These are phyloP conservation scores for Aphelenchoides besseyi DNA, from an alignment of 1,140 invertebrate species.

Conservation along the genomic window DNA sequence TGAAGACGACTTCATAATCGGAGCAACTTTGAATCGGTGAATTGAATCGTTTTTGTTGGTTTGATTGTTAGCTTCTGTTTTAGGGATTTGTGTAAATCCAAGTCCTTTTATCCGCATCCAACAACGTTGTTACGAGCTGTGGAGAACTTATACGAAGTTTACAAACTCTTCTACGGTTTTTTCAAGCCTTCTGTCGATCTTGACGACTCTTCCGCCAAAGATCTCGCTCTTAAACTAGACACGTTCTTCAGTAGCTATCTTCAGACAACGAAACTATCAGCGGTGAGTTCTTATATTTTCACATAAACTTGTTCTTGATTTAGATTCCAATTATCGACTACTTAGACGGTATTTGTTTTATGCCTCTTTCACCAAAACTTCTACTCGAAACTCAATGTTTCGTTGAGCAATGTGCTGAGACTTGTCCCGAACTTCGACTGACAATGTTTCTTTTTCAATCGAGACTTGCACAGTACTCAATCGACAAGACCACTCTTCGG, in stretches of 20 bases:
- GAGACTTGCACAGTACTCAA: constrained; percentile 19
- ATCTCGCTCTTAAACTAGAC: constrained; percentile 14
- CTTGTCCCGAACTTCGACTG: constrained; percentile 6
- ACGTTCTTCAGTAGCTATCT: constrained; percentile 25
- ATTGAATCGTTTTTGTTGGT: not conserved
- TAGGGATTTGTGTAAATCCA: constrained; percentile 10
- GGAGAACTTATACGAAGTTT: constrained; percentile 20
- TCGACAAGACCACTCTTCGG: constrained; percentile 13
- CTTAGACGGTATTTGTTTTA: constrained; percentile 25
- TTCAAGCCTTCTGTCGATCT: constrained; percentile 6
- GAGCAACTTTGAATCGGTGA: constrained; percentile 19
- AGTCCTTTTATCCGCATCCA: constrained; percentile 8
- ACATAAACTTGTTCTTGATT: not conserved
- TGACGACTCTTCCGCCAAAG: not conserved
- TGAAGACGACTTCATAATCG: constrained; percentile 25
- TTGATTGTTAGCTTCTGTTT: not conserved
- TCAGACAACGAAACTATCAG: constrained; percentile 2
- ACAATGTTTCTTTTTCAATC: constrained; percentile 22
- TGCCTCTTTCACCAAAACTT: constrained; percentile 17
- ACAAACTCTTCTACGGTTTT: constrained; percentile 8
- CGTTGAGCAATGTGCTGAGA: constrained; percentile 6
- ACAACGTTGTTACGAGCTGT: not conserved
- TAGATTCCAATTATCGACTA: constrained; percentile 28
- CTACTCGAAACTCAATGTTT: constrained; percentile 27
- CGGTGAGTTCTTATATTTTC: not conserved